These are phyloP conservation scores for Diaprepes abbreviatus DNA, from an alignment of 2,888 invertebrate genomes.

Conservation along the genomic window DNA sequence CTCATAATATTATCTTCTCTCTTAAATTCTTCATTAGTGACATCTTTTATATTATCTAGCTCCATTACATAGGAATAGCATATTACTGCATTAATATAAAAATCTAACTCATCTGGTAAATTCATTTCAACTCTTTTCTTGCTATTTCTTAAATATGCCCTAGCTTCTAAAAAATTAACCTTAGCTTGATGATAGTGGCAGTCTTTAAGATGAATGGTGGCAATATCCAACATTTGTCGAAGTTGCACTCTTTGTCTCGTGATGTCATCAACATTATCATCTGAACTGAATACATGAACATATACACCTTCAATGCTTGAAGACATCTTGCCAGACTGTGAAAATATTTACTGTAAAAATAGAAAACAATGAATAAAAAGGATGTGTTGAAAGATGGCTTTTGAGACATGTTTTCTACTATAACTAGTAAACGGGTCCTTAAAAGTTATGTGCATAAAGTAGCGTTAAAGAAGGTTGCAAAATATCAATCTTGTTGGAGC, in stretches of 20 bases:
- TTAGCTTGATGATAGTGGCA: conserved; percentile 8
- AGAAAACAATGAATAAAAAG: too few relatives aligned
- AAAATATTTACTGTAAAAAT: too few relatives aligned
- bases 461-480: too few relatives aligned
- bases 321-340: conserved; percentile 3
- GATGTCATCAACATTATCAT: neutral
- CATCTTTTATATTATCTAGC: conserved; percentile 8
- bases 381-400: too few relatives aligned
- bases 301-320: neutral
- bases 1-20: conserved; percentile 2
- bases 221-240: neutral
- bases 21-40: conserved; percentile 1
- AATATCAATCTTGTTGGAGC: too few relatives aligned
- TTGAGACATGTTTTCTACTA: too few relatives aligned
- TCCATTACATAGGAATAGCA: conserved; percentile 8
- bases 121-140: neutral
- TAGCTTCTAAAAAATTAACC: neutral
- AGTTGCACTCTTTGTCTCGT: neutral
- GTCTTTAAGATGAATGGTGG: neutral
- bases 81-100: conserved; percentile 2
- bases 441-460: too few relatives aligned
- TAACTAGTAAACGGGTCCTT: too few relatives aligned
- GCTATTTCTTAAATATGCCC: neutral
- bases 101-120: conserved; percentile 1
- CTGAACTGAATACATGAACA: neutral